Base-by-base conservation (phyloP, 1,140 invertebrate genomes). In the Nylanderia fulva region DNA sequence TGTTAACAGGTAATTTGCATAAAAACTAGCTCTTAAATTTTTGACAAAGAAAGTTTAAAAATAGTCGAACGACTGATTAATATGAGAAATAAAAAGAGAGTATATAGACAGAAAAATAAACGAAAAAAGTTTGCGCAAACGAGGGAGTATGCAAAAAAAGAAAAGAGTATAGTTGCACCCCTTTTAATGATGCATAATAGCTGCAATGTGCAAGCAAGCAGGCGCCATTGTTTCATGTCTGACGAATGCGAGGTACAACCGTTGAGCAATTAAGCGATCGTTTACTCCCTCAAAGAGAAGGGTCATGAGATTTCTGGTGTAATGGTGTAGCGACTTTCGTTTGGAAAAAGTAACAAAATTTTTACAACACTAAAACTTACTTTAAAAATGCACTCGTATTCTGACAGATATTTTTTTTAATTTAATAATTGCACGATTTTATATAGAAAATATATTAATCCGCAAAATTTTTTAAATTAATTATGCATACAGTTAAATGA, bases 131-230 rank as follows among this genome's bases (percentile, higher is more conserved):
- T 71, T 5, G 18, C 5, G 27, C 42, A 21, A 4, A 58, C 42
- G 9, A 72, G 48, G 36, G n/a, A 21, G 11, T 58, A n/a, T 3
- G 21, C 11, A 24, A 56, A 69, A 27, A 66, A 69, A 52, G 61
- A 79, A 54, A 27, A 45, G 33, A 13, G 9, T 18, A 71, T 8
- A 29, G 77, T 76, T 58, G 76, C 45, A 86, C 87, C 90, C 89
- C 85, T 90, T 45, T 89, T 85, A 90, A 61, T 86, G 84, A 88
- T 89, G 87, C 89, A 86, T 91, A 85, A 88, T 91, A 86, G 71
- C 80, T 58, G 76, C 79, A 87, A 87, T 85, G 77, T 88, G 84
- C 87, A 84, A 66, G 60, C 75, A 64, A 82, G 74, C 87, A 89
- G 69, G 63, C 45, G 60, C 45, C n/a, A 86, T 86, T 75, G 85